phyloP scores from a whole-genome alignment of 1,140 invertebrate species.

The Melitaea cinxia region DNA sequence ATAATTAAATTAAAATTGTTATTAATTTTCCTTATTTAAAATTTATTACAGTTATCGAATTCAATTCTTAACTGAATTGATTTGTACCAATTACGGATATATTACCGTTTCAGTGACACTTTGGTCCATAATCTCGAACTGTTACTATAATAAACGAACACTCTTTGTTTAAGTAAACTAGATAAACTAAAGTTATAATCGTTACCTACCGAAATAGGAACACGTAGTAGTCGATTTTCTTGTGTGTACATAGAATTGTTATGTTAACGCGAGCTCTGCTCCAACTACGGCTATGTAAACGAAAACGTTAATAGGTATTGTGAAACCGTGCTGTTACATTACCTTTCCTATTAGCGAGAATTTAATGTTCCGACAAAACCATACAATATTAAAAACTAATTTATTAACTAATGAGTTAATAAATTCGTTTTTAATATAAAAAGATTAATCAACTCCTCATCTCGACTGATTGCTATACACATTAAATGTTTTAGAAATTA shows the following conservation, averaged over 20 bases:
- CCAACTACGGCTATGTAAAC: constrained; percentile 5
- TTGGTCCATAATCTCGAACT: not conserved
- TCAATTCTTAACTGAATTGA: too few species aligned
- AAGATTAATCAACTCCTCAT: too few species aligned
- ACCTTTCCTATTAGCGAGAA: constrained; percentile 1
- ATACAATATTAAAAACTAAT: constrained; percentile 3
- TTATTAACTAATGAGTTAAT: not conserved
- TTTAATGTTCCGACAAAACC: not conserved
- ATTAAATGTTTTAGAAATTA: too few species aligned
- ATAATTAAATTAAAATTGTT: too few species aligned
- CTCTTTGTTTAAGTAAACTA: not conserved
- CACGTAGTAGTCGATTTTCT: not conserved
- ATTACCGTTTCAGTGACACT: not conserved
- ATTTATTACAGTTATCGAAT: too few species aligned
- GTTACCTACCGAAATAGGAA: not conserved
- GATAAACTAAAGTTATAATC: not conserved
- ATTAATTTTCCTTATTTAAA: too few species aligned
- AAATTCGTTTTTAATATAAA: too few species aligned
- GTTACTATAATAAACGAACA: not conserved
- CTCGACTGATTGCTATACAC: too few species aligned
- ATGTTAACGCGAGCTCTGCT: not conserved
- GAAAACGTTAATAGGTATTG: constrained; percentile 12
- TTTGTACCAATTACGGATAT: not conserved
- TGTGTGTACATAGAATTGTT: constrained; percentile 1
- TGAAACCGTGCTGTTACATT: constrained; percentile 7